Evolutionary conservation across 2,888 invertebrate species (phyloP).

Genomic region (Caradrina kadenii): DNA sequence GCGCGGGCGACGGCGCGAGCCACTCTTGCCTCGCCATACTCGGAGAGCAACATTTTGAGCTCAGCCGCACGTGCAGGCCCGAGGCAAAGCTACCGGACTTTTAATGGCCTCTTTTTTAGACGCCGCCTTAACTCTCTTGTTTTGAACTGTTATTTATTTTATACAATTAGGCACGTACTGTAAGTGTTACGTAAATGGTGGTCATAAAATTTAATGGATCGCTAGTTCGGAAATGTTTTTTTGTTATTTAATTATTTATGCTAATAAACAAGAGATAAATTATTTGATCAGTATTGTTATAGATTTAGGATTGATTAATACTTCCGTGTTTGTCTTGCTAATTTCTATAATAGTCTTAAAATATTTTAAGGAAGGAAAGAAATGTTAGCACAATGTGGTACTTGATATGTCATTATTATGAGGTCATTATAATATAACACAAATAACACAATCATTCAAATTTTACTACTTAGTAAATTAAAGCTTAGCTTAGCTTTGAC

Average conservation of each 20-base stretch:
- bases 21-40: slow-evolving; percentile 67
- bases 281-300: slow-evolving; percentile 1
- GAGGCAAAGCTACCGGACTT: slow-evolving; percentile 85
- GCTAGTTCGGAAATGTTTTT: slow-evolving; percentile 10
- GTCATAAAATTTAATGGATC: slow-evolving; percentile 27
- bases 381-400: neutral
- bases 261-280: slow-evolving; percentile 7
- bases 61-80: slow-evolving; percentile 83
- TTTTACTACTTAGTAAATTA: neutral
- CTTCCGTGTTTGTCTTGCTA: neutral
- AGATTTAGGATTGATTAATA: neutral
- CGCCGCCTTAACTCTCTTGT: slow-evolving; percentile 73
- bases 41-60: slow-evolving; percentile 71
- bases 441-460: rapidly evolving
- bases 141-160: slow-evolving; percentile 68
- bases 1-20: slow-evolving; percentile 74
- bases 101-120: slow-evolving; percentile 81
- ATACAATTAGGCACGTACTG: slow-evolving; percentile 62
- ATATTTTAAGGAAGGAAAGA: neutral
- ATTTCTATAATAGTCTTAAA: neutral
- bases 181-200: slow-evolving; percentile 40
- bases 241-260: slow-evolving; percentile 4
- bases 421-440: neutral
- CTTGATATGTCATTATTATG: neutral
- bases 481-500: no score